A percentile compares a stretch with the other conserved stretches of the same genome.
phyloP scores from a whole-genome alignment of 37 sponge, comb jelly and placozoan species.

The Geodia barretti region DNA sequence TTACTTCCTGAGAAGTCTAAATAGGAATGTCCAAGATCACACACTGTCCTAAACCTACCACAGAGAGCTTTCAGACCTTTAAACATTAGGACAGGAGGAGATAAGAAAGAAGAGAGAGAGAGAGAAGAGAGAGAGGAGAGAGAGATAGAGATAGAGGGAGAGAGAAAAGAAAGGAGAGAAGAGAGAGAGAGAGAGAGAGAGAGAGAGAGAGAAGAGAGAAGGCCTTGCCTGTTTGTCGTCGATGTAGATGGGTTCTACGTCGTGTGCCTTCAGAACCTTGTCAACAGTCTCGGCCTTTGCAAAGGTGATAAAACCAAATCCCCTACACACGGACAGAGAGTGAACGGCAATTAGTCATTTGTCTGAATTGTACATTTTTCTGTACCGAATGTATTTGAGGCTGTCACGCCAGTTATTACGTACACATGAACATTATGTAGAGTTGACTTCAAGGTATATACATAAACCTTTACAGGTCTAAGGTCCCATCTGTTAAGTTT shows the following conservation, averaged over 20 bases:
- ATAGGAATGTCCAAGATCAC: no score
- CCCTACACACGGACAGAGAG: constrained; percentile 37
- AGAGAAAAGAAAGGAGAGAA: not conserved
- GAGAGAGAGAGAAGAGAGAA: not conserved
- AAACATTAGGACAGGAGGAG: no score
- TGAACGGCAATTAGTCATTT: no score
- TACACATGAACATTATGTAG: no score
- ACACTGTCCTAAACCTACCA: no score
- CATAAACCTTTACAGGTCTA: no score
- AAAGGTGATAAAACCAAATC: constrained; percentile 90
- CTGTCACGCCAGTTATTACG: no score
- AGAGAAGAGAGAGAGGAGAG: not conserved
- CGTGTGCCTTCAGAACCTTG: constrained; percentile 59
- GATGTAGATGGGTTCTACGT: constrained; percentile 45
- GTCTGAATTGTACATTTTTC: constrained; percentile 4
- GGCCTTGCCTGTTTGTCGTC: constrained; percentile 76
- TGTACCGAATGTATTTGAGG: no score
- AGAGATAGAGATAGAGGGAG: not conserved
- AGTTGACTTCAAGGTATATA: no score
- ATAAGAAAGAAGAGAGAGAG: constrained; percentile 12
- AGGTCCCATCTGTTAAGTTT: no score
- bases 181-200: not conserved
- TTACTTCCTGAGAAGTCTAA: no score
- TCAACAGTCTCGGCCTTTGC: constrained; percentile 63
- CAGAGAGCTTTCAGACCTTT: no score